phyloP scores from a whole-genome alignment of 2,888 invertebrate species.

The Aromia moschata region DNA sequence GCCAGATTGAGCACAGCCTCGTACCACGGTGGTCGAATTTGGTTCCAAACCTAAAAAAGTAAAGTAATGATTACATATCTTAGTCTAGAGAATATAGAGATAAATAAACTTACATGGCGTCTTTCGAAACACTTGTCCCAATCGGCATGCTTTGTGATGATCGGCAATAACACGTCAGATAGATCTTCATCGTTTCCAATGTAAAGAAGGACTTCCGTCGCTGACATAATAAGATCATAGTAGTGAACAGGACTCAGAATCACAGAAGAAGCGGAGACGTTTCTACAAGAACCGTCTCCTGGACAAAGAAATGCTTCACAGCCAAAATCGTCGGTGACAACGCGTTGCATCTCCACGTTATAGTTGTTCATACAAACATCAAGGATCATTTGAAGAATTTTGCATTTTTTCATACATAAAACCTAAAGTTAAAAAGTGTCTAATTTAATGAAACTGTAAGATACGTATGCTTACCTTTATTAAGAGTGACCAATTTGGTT shows the following conservation, averaged over 20 bases:
- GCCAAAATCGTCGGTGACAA: slow-evolving; percentile 44
- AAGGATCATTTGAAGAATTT: slow-evolving; percentile 69
- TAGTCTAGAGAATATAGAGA: too few species aligned
- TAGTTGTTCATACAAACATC: slow-evolving; percentile 58
- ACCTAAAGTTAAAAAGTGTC: slow-evolving; percentile 68
- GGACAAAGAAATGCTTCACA: slow-evolving; percentile 79
- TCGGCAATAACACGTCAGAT: slow-evolving; percentile 70
- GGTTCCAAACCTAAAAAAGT: slow-evolving; percentile 78
- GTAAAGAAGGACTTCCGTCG: slow-evolving; percentile 71
- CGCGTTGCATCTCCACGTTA: slow-evolving; percentile 47
- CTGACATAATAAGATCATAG: slow-evolving; percentile 70
- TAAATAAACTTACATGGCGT: slow-evolving; percentile 71
- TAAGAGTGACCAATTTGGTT: slow-evolving; percentile 79
- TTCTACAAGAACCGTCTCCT: slow-evolving; percentile 67
- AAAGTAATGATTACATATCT: too few species aligned
- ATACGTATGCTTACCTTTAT: slow-evolving; percentile 69
- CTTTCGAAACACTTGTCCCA: slow-evolving; percentile 82
- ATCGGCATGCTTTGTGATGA: slow-evolving; percentile 66
- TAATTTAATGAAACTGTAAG: neutral
- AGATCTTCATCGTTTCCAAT: slow-evolving; percentile 73
- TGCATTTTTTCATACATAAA: slow-evolving; percentile 76
- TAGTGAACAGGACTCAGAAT: slow-evolving; percentile 51
- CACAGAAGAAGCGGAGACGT: slow-evolving; percentile 45
- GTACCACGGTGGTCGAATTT: slow-evolving; percentile 80
- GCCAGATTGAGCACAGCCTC: slow-evolving; percentile 75